Evolutionary conservation across 2,888 invertebrate genomes (phyloP).

Genomic region (Mellilla xanthometata): DNA sequence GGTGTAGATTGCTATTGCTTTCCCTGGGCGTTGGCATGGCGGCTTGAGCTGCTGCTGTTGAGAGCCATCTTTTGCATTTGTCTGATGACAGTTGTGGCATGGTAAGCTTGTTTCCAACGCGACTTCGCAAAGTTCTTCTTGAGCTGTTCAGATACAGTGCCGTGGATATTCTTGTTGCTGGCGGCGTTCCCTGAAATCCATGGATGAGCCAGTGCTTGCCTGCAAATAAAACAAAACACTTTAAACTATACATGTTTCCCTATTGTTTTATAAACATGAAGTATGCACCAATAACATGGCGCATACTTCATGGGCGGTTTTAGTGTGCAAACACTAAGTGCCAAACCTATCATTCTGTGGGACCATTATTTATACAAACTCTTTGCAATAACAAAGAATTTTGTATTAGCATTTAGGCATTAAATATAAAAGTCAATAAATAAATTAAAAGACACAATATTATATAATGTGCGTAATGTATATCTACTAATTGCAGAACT

Average conservation of each 20-base stretch:
- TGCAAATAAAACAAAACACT: conserved; percentile 44
- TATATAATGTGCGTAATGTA: too few relatives aligned
- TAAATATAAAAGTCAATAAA: too few relatives aligned
- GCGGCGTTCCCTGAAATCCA: conserved; percentile 99
- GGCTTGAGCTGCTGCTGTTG: conserved; percentile 87
- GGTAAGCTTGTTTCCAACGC: conserved; percentile 99
- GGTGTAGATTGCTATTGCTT: conserved; percentile 59
- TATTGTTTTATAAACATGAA: conserved; percentile 3
- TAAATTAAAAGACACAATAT: too few relatives aligned
- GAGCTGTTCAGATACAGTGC: conserved; percentile 99
- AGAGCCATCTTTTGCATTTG: conserved; percentile 99
- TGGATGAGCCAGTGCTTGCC: conserved; percentile 96
- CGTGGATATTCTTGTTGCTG: conserved; percentile 99
- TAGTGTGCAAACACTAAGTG: conserved; percentile 5
- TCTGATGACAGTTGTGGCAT: conserved; percentile 98
- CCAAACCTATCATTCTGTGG: conserved; percentile 1
- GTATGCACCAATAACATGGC: conserved; percentile 7
- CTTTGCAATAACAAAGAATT: too few relatives aligned
- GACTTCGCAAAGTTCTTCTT: conserved; percentile 99
- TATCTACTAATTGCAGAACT: too few relatives aligned
- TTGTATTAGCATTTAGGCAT: too few relatives aligned
- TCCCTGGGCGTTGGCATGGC: conserved; percentile 56
- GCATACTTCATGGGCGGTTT: background rate
- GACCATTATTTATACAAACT: conserved; percentile 2
- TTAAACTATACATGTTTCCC: background rate